These are phyloP conservation scores for Panthera leo DNA, from an alignment of 2,113 vertebrate genomes.

Conservation along the genomic window DNA sequence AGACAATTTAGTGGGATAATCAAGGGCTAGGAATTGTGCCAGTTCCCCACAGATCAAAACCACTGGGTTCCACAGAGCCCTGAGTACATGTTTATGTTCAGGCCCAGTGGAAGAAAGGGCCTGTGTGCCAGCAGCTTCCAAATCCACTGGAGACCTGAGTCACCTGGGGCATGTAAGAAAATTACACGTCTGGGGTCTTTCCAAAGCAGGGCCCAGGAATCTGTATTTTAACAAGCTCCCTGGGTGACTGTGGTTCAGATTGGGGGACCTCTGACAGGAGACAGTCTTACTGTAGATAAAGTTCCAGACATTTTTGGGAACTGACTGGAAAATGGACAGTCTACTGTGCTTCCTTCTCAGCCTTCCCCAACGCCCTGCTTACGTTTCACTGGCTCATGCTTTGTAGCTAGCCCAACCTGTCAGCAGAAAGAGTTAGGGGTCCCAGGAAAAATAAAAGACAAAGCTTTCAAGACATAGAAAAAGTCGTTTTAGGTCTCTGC, in stretches of 20 bases:
- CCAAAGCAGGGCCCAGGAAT: background rate
- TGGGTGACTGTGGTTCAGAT: background rate
- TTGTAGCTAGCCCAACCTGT: background rate
- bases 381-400: background rate
- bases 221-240: conserved; percentile 10
- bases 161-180: background rate
- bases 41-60: conserved; percentile 54
- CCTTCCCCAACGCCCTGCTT: background rate
- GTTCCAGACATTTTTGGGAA: background rate
- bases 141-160: background rate
- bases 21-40: conserved; percentile 69
- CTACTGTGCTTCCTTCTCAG: background rate
- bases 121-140: background rate
- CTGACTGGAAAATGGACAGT: background rate
- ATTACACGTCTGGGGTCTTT: background rate
- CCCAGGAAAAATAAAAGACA: background rate
- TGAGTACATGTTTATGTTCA: background rate
- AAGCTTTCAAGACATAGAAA: background rate
- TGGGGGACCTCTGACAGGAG: background rate
- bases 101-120: background rate
- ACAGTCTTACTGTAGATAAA: background rate
- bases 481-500: background rate
- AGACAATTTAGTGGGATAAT: conserved; percentile 68
- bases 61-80: background rate
- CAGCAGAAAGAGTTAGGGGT: background rate